These are phyloP conservation scores for Dicycla oo DNA, from an alignment of 2,888 invertebrate genomes.

Conservation along the genomic window DNA sequence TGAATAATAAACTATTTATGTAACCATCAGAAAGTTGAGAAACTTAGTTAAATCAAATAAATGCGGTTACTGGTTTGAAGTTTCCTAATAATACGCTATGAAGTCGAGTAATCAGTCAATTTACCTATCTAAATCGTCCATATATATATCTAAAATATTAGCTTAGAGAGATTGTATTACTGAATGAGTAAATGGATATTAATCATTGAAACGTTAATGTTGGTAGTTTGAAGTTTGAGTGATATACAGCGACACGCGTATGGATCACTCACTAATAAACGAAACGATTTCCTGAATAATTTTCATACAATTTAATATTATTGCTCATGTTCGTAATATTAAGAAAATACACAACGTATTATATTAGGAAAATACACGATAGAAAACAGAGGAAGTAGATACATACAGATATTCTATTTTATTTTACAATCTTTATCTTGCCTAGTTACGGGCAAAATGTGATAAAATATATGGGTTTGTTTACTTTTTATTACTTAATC, in stretches of 20 bases:
- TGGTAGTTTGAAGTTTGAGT: not conserved
- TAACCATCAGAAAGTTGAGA: not conserved
- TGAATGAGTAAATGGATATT: not conserved
- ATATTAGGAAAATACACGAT: not conserved
- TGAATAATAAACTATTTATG: not conserved
- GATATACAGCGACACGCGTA: not conserved
- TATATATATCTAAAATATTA: slow-evolving; percentile 2
- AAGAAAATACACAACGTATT: no score
- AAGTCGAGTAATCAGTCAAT: not conserved
- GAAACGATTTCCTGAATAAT: not conserved
- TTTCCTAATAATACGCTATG: not conserved
- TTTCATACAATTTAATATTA: not conserved
- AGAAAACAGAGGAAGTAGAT: not conserved
- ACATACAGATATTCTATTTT: not conserved
- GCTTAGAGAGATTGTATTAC: not conserved
- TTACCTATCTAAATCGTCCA: slow-evolving; percentile 6
- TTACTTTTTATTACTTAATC: not conserved
- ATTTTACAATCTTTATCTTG: not conserved
- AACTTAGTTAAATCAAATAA: not conserved
- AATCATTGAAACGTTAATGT: not conserved
- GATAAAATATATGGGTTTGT: not conserved
- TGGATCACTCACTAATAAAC: not conserved
- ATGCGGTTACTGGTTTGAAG: not conserved
- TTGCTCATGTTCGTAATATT: not conserved
- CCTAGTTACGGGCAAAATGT: not conserved